Evolutionary conservation across 2,797 vertebrate genomes (phyloP), one percentile per base, ranked within the genome.

Genomic region (Gobio occitaniae): DNA sequence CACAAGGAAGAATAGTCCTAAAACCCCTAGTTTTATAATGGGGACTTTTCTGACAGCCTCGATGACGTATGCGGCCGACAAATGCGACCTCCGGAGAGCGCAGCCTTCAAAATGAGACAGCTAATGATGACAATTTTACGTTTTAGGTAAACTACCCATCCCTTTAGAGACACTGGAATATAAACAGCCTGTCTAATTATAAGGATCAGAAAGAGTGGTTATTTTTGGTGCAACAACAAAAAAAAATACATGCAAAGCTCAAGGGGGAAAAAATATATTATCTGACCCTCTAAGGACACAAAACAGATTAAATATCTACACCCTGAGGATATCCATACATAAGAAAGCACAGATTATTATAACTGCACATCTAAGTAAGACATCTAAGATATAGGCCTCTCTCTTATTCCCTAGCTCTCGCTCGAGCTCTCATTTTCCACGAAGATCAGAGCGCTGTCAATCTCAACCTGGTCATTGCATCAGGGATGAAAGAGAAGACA

Each of bases 401-500:
- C 56, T 69, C 11, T n/a, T 17, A 36, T 13, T 78, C 50, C 50
- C 48, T 21, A 54, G 50, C 50, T 68, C 25, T 78, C 21, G 6
- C 48, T 52, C 70, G 0, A 61, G 38, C 75, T 48, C 52, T 83
- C 77, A 59, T 80, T 80, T 83, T 83, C 56, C 48, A 83, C 25
- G 41, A 80, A 84, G 48, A 83, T 84, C 83, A 84, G 75, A 84
- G 75, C 19, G n/a, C 63, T 59, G 82, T 84, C 83, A 78, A 70
- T 78, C 61, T 78, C 52, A 69, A 78, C 75, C 32, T 74, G 77
- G 85, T 78, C 69, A 79, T 86, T 86, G 81, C 85, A 74, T 86
- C 78, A 86, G 78, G 8, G 84, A 79, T 41, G 16, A 71, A 83
- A 70, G 71, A 56, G 36, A 74, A 75, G 80, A 61, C 72, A 68